Evolutionary conservation across 2,797 vertebrate genomes (phyloP).

Genomic region (Chrysocyon brachyurus): DNA sequence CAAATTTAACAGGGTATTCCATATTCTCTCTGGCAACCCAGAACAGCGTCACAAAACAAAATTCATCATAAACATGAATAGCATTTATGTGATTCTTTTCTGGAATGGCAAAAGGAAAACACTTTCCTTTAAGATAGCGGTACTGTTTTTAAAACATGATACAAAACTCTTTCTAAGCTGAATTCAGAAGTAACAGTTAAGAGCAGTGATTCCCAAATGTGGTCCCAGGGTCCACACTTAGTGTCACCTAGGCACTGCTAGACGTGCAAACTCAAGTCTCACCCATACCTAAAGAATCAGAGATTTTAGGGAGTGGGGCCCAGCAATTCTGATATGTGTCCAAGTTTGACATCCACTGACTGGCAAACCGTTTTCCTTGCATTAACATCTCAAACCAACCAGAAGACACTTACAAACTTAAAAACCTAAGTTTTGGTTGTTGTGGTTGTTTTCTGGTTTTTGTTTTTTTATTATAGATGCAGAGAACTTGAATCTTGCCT

Average conservation of each 20-base stretch:
- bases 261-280: not conserved
- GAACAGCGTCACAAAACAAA: not conserved
- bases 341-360: not conserved
- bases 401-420: not conserved
- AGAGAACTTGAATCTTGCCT: not conserved
- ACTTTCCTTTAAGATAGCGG: not conserved
- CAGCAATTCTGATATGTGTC: rapidly evolving
- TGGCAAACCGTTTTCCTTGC: too few species aligned
- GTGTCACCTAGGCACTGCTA: rapidly evolving
- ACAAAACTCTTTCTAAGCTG: not conserved
- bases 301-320: not conserved
- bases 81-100: not conserved
- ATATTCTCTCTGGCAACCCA: not conserved
- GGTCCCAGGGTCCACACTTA: not conserved
- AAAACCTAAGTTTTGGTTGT: not conserved
- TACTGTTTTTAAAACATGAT: not conserved
- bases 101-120: not conserved
- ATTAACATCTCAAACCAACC: not conserved
- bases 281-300: not conserved
- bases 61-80: not conserved
- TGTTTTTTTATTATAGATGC: not conserved
- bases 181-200: not conserved
- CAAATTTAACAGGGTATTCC: not conserved
- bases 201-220: not conserved
- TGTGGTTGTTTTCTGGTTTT: too few species aligned